Evolutionary conservation across 1,140 invertebrate species (phyloP).

Genomic region (Dreissena polymorpha): DNA sequence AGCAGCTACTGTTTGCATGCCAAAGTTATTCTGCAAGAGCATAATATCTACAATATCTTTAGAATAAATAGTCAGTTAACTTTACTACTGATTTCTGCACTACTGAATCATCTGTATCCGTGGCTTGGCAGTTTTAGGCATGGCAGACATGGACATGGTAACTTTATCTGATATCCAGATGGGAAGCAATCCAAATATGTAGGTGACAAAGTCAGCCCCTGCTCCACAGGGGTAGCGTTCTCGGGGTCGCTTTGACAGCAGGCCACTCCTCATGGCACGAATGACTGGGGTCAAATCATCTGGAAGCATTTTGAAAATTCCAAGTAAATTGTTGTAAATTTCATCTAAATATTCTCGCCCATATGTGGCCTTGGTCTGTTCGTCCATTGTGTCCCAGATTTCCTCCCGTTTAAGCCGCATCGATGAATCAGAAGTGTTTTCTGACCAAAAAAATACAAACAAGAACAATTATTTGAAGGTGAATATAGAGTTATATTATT

Average conservation of each 20-base stretch:
- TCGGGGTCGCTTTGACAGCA: conserved; percentile 75
- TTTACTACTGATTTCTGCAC: too few species aligned
- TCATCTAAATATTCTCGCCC: conserved; percentile 71
- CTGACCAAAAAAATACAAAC: neutral
- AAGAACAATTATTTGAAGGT: too few species aligned
- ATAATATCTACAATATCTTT: too few species aligned
- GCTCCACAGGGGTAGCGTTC: conserved; percentile 74
- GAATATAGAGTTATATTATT: too few species aligned
- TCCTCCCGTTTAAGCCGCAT: conserved; percentile 66
- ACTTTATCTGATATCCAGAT: conserved; percentile 75
- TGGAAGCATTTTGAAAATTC: conserved; percentile 58
- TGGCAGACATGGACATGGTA: conserved; percentile 61
- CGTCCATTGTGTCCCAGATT: conserved; percentile 73
- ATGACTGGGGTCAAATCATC: conserved; percentile 75
- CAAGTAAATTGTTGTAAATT: conserved; percentile 67
- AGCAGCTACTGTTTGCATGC: too few species aligned
- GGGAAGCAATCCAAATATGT: conserved; percentile 72
- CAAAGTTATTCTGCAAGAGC: too few species aligned
- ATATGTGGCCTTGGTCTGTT: conserved; percentile 65
- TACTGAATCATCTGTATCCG: neutral
- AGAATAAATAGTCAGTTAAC: too few species aligned
- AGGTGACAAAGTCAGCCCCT: conserved; percentile 72
- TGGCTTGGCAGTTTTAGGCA: conserved; percentile 66
- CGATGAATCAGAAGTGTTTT: neutral
- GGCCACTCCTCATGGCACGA: conserved; percentile 72